Percentiles rank a stretch among this genome's conserved stretches.
Evolutionary conservation across 1,140 invertebrate genomes (phyloP).

Genomic region (Papilio glaucus): DNA sequence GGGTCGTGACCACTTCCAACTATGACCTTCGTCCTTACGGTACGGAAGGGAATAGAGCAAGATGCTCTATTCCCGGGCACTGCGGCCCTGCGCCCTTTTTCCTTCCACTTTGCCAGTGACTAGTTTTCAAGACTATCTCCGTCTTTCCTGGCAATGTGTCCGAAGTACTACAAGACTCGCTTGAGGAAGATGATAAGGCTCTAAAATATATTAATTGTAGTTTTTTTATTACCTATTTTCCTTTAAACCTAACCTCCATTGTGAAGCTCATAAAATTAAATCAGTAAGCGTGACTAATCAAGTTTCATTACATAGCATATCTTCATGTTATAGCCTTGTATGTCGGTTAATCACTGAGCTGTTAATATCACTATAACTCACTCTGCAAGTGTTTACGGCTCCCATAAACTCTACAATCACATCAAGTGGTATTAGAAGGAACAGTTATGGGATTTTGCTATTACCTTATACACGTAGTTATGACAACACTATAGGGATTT

Average conservation of each 20-base stretch:
- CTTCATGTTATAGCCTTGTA: neutral
- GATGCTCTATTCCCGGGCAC: too few species aligned
- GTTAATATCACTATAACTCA: constrained; percentile 10
- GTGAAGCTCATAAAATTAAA: neutral
- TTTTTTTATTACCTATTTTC: neutral
- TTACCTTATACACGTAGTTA: neutral
- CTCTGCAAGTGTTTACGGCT: constrained; percentile 15
- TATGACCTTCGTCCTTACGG: too few species aligned
- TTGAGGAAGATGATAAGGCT: too few species aligned
- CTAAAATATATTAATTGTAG: too few species aligned
- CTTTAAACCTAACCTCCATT: neutral
- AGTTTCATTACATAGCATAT: constrained; percentile 1
- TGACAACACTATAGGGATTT: neutral
- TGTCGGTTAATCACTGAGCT: constrained; percentile 3
- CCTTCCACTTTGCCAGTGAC: too few species aligned
- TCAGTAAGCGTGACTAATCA: neutral
- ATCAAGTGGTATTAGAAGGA: neutral
- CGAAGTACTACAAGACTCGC: too few species aligned
- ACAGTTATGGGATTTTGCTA: neutral
- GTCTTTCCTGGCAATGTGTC: too few species aligned
- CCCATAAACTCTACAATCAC: constrained; percentile 5
- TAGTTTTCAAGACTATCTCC: too few species aligned
- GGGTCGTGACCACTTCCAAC: too few species aligned
- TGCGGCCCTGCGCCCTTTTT: too few species aligned
- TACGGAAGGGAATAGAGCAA: too few species aligned